A percentile compares a stretch with the other conserved stretches of the same genome.
These are phyloP conservation scores for Branchellion lobata DNA, from an alignment of 2,888 invertebrate species.

Conservation along the genomic window DNA sequence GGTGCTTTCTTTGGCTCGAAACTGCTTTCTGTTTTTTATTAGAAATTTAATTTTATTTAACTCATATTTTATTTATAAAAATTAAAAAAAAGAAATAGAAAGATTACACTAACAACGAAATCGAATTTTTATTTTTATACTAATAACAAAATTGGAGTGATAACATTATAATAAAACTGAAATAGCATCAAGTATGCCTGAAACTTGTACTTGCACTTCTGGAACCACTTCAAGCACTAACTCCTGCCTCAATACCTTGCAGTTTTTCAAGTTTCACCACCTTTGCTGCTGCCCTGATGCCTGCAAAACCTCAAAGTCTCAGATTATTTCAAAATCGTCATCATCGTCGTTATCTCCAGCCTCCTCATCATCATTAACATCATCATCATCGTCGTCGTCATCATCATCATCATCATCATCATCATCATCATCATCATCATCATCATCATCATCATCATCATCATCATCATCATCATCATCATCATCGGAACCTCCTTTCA, in stretches of 20 bases:
- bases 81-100: too few relatives aligned
- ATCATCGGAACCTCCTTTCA: neutral
- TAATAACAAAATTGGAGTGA: too few relatives aligned
- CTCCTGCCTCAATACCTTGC: too few relatives aligned
- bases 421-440: conserved; percentile 29
- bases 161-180: too few relatives aligned
- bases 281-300: conserved; percentile 47
- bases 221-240: too few relatives aligned
- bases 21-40: too few relatives aligned
- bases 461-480: conserved; percentile 18
- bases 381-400: neutral
- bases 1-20: neutral
- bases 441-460: neutral
- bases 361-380: conserved; percentile 22
- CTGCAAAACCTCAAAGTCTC: conserved; percentile 30
- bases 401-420: conserved; percentile 18
- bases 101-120: too few relatives aligned
- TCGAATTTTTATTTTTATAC: too few relatives aligned
- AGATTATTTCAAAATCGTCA: neutral
- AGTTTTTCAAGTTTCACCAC: conserved; percentile 46
- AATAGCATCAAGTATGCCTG: too few relatives aligned
- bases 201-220: too few relatives aligned
- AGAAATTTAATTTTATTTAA: too few relatives aligned
- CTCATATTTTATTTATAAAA: too few relatives aligned
- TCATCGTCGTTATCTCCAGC: conserved; percentile 19